Percentiles rank a stretch among this genome's conserved stretches.
These are phyloP conservation scores for Ethmia dodecea DNA, from an alignment of 2,888 invertebrate genomes.

Conservation along the genomic window DNA sequence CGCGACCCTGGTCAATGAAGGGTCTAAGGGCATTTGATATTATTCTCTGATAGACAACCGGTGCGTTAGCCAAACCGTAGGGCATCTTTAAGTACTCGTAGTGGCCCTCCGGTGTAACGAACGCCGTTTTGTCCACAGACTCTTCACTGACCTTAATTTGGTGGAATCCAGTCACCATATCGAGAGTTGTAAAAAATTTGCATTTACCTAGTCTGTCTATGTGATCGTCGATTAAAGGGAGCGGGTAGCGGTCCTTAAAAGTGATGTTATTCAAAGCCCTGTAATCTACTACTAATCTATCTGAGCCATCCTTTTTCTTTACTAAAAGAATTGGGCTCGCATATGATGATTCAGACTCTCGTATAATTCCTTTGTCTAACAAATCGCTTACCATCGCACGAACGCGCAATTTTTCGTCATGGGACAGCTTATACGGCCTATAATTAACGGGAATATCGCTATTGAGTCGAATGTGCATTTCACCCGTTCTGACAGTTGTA, in stretches of 20 bases:
- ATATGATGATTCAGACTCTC: slow-evolving; percentile 7
- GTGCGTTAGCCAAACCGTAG: slow-evolving; percentile 19
- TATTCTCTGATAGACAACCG: slow-evolving; percentile 18
- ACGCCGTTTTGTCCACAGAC: slow-evolving; percentile 14
- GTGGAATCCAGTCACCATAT: slow-evolving; percentile 20
- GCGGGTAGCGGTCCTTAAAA: slow-evolving; percentile 6
- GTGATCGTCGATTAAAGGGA: slow-evolving; percentile 18
- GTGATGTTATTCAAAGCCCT: slow-evolving; percentile 7
- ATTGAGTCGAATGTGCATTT: slow-evolving; percentile 11
- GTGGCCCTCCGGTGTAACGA: no score
- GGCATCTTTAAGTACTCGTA: slow-evolving; percentile 22
- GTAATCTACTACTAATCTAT: neutral
- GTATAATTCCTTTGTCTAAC: slow-evolving; percentile 4
- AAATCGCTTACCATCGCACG: slow-evolving; percentile 5
- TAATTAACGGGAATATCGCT: slow-evolving; percentile 11
- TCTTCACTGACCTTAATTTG: slow-evolving; percentile 16
- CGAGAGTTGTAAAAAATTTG: slow-evolving; percentile 17
- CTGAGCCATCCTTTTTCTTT: slow-evolving; percentile 3
- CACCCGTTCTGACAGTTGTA: slow-evolving; percentile 13
- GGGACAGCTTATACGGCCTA: slow-evolving; percentile 12
- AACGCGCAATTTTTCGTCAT: slow-evolving; percentile 12
- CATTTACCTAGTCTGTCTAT: neutral
- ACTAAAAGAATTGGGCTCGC: slow-evolving; percentile 7
- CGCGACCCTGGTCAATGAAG: slow-evolving; percentile 9
- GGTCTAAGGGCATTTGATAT: slow-evolving; percentile 4